Base-by-base conservation (phyloP, 2,888 invertebrate species). In the Cabera pusaria region DNA sequence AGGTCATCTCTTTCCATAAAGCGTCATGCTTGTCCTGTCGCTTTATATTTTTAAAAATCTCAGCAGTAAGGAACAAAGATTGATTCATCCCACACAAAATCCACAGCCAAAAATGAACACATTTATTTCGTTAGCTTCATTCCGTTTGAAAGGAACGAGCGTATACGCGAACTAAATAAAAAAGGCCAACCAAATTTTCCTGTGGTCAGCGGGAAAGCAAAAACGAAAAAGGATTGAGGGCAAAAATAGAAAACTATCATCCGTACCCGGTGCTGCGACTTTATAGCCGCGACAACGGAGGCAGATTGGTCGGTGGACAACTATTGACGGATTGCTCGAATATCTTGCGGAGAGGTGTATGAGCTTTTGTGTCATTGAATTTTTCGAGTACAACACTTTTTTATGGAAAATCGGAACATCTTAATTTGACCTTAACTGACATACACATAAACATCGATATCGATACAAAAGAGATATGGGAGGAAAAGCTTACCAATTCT, bases 221-320 rank as follows among this genome's bases (percentile, higher is more conserved):
- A 52, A 52, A 39, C 25, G 35, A 17, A 53, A 64, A 72, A 76
- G 73, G 64, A 53, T 45, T 52, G 42, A n/a, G 31, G 24, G 20
- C 5, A 39, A 33, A 46, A 28, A 39, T 26, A 34, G 49, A 74
- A 76, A 71, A 63, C 70, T 73, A 73, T 72, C 71, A 71, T 64
- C 62, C 63, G 58, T 49, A 56, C 57, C 58, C 56, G 34, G 52
- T 43, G 49, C 32, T 56, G 59, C 59, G 72, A 71, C 72, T 77
- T 77, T 76, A 75, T 72, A 72, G 67, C 51, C 26, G 55, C 68
- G 73, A 72, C 77, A 77, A 72, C 76, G 71, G 71, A 76, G 64
- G 58, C 51, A 44, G 61, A 53, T 59, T 52, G 55, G 49, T 50
- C 45, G 18, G 4, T n/a, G 31, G 35, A 32, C 42, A 57, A 57